Evolutionary conservation across 2,888 invertebrate species (phyloP).

Genomic region (Escarpia spicata): DNA sequence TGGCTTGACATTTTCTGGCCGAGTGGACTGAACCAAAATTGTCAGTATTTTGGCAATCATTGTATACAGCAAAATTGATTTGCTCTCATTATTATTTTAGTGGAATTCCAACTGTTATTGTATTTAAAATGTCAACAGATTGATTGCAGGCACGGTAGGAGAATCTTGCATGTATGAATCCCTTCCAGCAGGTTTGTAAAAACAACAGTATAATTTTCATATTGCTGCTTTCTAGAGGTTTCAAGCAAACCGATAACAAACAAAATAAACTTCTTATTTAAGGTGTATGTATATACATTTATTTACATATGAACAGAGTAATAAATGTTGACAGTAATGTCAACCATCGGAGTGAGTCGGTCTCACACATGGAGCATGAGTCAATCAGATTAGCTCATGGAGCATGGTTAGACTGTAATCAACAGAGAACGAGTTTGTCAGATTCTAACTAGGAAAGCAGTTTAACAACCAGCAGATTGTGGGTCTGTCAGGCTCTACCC

Average conservation of each 20-base stretch:
- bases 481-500: too few relatives aligned
- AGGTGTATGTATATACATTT: slow-evolving; percentile 6
- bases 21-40: too few relatives aligned
- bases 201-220: background rate
- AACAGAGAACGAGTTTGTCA: too few relatives aligned
- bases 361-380: too few relatives aligned
- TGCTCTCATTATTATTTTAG: background rate
- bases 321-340: background rate
- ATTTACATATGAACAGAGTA: background rate
- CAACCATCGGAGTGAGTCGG: background rate
- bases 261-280: background rate
- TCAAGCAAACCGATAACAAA: background rate
- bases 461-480: too few relatives aligned
- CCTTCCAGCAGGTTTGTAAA: background rate
- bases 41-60: too few relatives aligned
- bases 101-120: background rate
- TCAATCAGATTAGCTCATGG: too few relatives aligned
- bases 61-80: background rate
- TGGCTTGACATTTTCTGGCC: too few relatives aligned
- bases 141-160: background rate
- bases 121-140: background rate
- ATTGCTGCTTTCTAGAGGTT: background rate
- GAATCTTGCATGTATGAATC: background rate
- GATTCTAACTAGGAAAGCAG: too few relatives aligned
- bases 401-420: too few relatives aligned